phyloP scores from a whole-genome alignment of 92 coral and sea anemone genomes.

The Epizoanthus stellaris region DNA sequence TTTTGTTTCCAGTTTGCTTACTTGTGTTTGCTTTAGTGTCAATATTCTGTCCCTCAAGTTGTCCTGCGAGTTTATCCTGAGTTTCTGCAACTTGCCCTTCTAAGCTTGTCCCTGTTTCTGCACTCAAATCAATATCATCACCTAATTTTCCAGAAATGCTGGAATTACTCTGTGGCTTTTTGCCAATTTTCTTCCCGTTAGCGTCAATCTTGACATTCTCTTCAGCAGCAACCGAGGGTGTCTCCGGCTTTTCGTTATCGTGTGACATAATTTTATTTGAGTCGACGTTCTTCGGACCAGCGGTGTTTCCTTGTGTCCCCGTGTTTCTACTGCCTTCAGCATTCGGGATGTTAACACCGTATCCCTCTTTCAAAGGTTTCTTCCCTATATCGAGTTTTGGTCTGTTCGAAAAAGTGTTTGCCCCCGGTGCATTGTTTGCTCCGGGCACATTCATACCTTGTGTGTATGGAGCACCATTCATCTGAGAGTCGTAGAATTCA shows the following conservation, averaged over 20 bases:
- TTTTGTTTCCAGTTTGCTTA: background rate
- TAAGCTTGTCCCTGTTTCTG: background rate
- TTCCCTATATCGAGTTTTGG: background rate
- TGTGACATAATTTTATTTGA: slow-evolving; percentile 21
- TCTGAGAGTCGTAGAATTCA: slow-evolving; percentile 20
- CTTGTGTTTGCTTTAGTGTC: background rate
- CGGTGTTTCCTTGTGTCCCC: background rate
- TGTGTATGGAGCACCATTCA: background rate
- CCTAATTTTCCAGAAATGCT: background rate
- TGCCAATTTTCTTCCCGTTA: background rate
- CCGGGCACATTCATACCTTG: slow-evolving; percentile 23
- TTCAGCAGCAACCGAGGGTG: background rate
- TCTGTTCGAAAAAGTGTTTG: background rate
- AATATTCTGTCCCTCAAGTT: background rate
- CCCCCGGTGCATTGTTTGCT: too few species aligned
- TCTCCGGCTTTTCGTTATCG: background rate
- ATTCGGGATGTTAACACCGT: background rate
- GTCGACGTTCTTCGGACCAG: slow-evolving; percentile 17
- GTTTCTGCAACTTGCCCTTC: background rate
- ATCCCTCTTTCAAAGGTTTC: background rate
- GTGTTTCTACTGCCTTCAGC: background rate
- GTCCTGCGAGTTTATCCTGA: background rate
- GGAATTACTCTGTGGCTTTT: slow-evolving; percentile 8
- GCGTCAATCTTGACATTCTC: background rate
- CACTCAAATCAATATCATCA: background rate